phyloP scores from a whole-genome alignment of 2,797 vertebrate genomes.

The Pelodytes ibericus region DNA sequence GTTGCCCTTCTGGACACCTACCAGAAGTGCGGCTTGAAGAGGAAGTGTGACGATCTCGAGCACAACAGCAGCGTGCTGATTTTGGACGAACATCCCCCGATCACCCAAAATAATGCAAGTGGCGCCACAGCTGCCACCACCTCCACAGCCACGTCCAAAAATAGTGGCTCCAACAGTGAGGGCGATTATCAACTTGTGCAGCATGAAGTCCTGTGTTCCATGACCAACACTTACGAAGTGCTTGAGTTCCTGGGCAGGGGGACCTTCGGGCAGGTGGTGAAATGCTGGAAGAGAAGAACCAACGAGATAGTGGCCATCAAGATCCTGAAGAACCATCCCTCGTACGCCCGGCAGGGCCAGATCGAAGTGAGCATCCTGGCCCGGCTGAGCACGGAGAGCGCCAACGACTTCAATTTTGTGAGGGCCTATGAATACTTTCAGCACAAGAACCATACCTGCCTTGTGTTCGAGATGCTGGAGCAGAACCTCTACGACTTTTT shows the following conservation, averaged over 20 bases:
- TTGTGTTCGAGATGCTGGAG: conserved; percentile 99
- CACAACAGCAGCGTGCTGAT: conserved; percentile 94
- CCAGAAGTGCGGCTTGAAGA: conserved; percentile 99
- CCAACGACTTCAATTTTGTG: conserved; percentile 98
- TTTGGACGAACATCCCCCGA: conserved; percentile 91
- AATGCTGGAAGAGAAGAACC: conserved; percentile 98
- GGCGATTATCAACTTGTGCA: conserved; percentile 98
- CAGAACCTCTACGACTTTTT: conserved; percentile 99
- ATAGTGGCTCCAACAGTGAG: conserved; percentile 94
- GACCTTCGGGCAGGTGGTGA: conserved; percentile 97
- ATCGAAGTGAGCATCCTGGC: conserved; percentile 98
- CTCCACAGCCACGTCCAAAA: conserved; percentile 94
- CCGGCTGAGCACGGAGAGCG: conserved; percentile 94
- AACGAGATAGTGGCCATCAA: conserved; percentile 99
- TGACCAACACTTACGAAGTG: conserved; percentile 98
- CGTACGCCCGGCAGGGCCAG: conserved; percentile 96
- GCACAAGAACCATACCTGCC: conserved; percentile 99
- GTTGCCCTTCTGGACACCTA: conserved; percentile 98
- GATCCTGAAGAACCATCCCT: conserved; percentile 98
- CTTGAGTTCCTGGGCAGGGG: conserved; percentile 96
- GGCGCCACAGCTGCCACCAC: conserved; percentile 89
- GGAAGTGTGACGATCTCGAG: conserved; percentile 97
- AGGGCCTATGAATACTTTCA: conserved; percentile 98
- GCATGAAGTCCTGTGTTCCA: conserved; percentile 98
- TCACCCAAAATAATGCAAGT: conserved; percentile 92